Conservation (phyloP, 2,797 vertebrate genomes). For the Propithecus deckenii region DNA sequence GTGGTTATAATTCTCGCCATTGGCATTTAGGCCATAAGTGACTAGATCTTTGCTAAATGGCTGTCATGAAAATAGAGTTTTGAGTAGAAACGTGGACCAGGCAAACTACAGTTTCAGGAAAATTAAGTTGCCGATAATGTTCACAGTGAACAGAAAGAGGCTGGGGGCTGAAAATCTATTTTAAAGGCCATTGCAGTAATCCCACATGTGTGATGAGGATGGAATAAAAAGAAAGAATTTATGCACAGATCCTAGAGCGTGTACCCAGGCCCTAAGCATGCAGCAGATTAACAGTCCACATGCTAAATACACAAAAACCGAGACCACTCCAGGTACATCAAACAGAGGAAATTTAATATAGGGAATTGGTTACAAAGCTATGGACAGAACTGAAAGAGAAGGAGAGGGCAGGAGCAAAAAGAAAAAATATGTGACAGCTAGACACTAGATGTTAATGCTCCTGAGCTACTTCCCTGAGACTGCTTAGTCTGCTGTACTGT, state of each 20-base stretch:
- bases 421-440: neutral
- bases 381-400: neutral
- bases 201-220: neutral
- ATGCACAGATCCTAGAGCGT: too few species aligned
- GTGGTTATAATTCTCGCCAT: neutral
- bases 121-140: neutral
- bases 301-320: neutral
- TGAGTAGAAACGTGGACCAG: neutral
- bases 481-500: rapidly evolving
- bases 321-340: neutral
- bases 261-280: neutral
- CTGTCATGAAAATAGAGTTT: neutral
- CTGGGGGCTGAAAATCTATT: neutral
- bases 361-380: neutral
- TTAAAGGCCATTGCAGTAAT: neutral
- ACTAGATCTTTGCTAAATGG: neutral
- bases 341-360: neutral
- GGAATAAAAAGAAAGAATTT: neutral
- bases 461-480: neutral
- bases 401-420: neutral
- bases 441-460: neutral
- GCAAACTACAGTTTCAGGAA: neutral
- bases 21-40: neutral
- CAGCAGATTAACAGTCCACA: neutral
- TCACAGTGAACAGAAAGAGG: neutral